phyloP scores from a whole-genome alignment of 2,888 invertebrate genomes.

The Prenolepis imparis region DNA sequence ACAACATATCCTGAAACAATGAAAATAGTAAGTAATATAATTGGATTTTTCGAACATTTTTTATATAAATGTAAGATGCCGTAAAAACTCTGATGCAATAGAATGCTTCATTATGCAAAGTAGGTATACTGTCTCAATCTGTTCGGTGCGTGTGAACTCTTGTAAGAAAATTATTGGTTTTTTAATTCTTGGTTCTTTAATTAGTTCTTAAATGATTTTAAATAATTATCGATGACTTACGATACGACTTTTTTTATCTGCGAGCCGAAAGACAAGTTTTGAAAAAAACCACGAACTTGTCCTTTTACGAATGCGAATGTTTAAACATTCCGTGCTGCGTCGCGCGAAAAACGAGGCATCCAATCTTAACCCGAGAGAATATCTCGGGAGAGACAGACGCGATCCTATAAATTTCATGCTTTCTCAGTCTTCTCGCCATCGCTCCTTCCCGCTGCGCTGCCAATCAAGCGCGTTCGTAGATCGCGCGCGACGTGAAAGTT shows the following conservation, averaged over 20 bases:
- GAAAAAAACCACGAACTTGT: slow-evolving; percentile 7
- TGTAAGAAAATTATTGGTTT: background rate
- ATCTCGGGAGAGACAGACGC: slow-evolving; percentile 43
- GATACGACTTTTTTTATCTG: background rate
- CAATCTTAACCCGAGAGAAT: slow-evolving; percentile 23
- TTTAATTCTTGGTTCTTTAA: background rate
- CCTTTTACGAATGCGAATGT: background rate
- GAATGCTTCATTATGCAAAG: background rate
- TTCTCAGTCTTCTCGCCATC: slow-evolving; percentile 7
- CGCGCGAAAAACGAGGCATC: background rate
- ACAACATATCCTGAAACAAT: background rate
- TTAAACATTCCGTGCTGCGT: slow-evolving; percentile 17
- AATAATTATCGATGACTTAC: background rate
- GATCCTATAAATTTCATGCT: slow-evolving; percentile 50
- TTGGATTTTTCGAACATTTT: slow-evolving; percentile 1
- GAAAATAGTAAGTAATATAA: background rate
- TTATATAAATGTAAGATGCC: background rate
- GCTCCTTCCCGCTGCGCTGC: slow-evolving; percentile 47
- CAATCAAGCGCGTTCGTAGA: slow-evolving; percentile 64
- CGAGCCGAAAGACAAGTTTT: background rate
- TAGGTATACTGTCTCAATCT: background rate
- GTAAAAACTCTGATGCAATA: slow-evolving; percentile 5
- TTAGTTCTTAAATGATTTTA: background rate
- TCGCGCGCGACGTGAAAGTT: slow-evolving; percentile 72
- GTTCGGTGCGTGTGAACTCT: background rate